These are phyloP conservation scores for Ellobius talpinus DNA, from an alignment of 2,113 vertebrate genomes.

Conservation along the genomic window DNA sequence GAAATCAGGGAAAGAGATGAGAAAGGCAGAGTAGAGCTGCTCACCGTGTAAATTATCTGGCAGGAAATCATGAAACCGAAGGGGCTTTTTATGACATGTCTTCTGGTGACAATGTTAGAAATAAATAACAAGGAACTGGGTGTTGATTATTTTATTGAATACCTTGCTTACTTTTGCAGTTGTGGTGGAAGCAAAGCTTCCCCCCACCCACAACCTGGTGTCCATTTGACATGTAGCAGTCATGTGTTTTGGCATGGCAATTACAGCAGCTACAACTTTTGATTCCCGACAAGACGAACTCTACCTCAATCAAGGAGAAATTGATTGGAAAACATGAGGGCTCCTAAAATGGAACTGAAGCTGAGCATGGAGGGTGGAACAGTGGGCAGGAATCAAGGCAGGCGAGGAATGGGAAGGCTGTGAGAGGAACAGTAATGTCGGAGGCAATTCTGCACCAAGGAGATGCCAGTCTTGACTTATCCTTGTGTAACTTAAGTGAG, in stretches of 20 bases:
- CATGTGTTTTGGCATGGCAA: neutral
- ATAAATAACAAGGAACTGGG: neutral
- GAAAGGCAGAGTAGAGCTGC: neutral
- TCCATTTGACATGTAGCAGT: neutral
- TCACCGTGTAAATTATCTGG: neutral
- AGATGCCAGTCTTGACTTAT: neutral
- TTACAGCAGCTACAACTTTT: neutral
- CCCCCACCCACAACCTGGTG: neutral
- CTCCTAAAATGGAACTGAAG: constrained; percentile 15
- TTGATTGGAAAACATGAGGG: neutral
- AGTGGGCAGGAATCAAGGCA: neutral
- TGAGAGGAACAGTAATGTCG: neutral
- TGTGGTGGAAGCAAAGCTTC: neutral
- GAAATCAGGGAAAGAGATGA: neutral
- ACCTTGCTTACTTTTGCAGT: neutral
- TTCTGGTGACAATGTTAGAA: neutral
- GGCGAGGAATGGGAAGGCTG: neutral
- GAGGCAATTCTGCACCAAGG: neutral
- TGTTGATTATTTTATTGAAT: neutral
- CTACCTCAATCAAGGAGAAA: constrained; percentile 24
- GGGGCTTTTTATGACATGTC: neutral
- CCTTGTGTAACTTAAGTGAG: neutral
- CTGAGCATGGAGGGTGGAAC: neutral
- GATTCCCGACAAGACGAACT: neutral
- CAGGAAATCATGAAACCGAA: neutral